phyloP scores from a whole-genome alignment of 2,888 invertebrate genomes.

The Hypomecis atomaria region DNA sequence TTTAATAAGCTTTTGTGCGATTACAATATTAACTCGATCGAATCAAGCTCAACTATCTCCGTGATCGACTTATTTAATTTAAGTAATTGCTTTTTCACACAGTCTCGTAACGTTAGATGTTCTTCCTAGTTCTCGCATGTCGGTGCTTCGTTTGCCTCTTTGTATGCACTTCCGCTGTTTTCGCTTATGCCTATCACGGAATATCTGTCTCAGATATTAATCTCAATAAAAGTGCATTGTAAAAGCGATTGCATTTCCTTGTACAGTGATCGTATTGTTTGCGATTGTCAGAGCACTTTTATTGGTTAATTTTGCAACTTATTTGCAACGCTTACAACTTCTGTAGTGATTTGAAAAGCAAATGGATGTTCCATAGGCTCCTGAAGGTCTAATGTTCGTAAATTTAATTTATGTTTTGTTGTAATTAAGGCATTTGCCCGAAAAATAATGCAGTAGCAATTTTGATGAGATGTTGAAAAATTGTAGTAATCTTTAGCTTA shows the following conservation, averaged over 20 bases:
- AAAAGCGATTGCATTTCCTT: conserved; percentile 32
- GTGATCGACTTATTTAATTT: conserved; percentile 72
- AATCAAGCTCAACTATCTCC: conserved; percentile 68
- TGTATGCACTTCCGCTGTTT: conserved; percentile 61
- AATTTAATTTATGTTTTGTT: too few relatives aligned
- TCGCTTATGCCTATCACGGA: conserved; percentile 38
- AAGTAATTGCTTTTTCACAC: conserved; percentile 76
- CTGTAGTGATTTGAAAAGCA: too few relatives aligned
- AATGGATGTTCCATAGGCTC: too few relatives aligned
- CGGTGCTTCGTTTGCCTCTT: conserved; percentile 43
- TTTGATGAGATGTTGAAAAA: too few relatives aligned
- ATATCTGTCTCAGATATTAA: conserved; percentile 36
- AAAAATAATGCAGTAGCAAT: too few relatives aligned
- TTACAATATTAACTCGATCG: conserved; percentile 48
- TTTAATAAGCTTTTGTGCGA: conserved; percentile 31
- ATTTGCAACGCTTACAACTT: neutral
- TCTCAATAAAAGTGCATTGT: conserved; percentile 32
- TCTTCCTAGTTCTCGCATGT: conserved; percentile 71
- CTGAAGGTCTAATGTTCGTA: too few relatives aligned
- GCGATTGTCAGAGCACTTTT: conserved; percentile 5
- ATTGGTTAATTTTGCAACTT: neutral
- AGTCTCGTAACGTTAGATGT: conserved; percentile 59
- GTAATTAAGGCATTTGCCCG: too few relatives aligned
- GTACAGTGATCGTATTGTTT: conserved; percentile 23
- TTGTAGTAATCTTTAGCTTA: too few relatives aligned